Evolutionary conservation across 2,888 invertebrate species (phyloP), one percentile per base, ranked within the genome.

Genomic region (Orthonychiurus folsomi): DNA sequence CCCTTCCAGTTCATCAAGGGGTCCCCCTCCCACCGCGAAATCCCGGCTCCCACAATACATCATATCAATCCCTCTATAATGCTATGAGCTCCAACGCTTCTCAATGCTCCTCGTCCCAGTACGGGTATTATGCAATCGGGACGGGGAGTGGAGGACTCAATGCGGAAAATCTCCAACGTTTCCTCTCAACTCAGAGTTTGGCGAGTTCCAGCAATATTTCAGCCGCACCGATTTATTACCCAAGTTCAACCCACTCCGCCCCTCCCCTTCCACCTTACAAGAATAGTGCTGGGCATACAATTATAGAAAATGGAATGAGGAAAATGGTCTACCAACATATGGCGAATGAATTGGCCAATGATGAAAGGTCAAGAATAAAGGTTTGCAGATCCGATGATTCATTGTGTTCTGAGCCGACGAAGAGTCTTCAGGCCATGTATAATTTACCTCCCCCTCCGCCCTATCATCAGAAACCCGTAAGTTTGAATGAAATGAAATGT

Each of bases 221-320:
- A 15, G 58, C 61, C 24, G 62, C 66, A 26, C 66, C 68, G 24
- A 72, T 72, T 63, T 72, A 72, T 53, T 72, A 72, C 59, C 69
- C 72, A 3, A 67, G 66, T 58, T 70, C 70, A 9, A 69, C 69
- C 21, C 72, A 72, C 52, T 70, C 70, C 48, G 72, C 72, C 47
- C 72, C 72, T 50, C 70, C 70, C 47, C 62, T 70, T 2, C 72
- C 72, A 28, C 72, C 69, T 2, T 70, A 70, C 59, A 72, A 69
- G 60, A 66, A 67, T 28, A 59, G 57, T 18, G 21, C 58, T 47
- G 65, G 62, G 26, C 63, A 64, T n/a, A 64, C 69, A 23, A 60
- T 72, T 3, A 67, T 72, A 47, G 72, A 72, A 64, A 72, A 72
- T 67, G 72, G 70, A n/a, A 70, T 72, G 72, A 60, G 72, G 60